Evolutionary conservation across 2,888 invertebrate species (phyloP).

Genomic region (Caenorhabditis plicata): DNA sequence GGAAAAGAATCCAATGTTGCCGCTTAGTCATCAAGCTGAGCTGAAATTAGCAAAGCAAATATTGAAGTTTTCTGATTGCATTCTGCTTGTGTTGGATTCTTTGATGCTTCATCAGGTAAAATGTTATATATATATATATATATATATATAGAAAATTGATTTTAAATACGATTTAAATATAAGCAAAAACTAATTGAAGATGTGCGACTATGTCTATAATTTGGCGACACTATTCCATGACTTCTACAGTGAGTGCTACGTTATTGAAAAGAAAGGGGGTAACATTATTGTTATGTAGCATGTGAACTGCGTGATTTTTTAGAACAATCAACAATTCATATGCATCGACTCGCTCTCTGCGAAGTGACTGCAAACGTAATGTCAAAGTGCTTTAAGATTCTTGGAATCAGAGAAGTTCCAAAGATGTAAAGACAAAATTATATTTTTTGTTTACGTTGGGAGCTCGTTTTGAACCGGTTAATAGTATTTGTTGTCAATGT

Average conservation of each 20-base stretch:
- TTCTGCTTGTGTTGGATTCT: slow-evolving; percentile 77
- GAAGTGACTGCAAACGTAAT: slow-evolving; percentile 88
- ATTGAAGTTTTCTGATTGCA: slow-evolving; percentile 82
- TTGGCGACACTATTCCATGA: slow-evolving; percentile 89
- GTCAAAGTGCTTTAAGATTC: slow-evolving; percentile 82
- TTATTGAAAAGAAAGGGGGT: slow-evolving; percentile 82
- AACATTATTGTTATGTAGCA: not conserved
- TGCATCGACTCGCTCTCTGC: slow-evolving; percentile 83
- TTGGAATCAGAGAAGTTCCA: slow-evolving; percentile 86
- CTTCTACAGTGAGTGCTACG: slow-evolving; percentile 96
- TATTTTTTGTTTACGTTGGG: not conserved
- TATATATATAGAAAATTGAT: not conserved
- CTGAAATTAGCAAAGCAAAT: slow-evolving; percentile 88
- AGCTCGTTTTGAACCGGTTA: not conserved
- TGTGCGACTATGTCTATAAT: slow-evolving; percentile 95
- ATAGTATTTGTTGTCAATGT: not conserved
- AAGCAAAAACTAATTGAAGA: slow-evolving; percentile 32
- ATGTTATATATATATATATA: not conserved
- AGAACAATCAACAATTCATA: slow-evolving; percentile 71
- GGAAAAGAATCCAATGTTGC: slow-evolving; percentile 70
- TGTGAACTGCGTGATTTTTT: not conserved
- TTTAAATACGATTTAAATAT: not conserved
- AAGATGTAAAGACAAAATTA: slow-evolving; percentile 75
- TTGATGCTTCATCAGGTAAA: slow-evolving; percentile 67
- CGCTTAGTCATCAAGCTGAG: slow-evolving; percentile 84